These are phyloP conservation scores for Circaetus cinerascens DNA, from an alignment of 2,113 vertebrate genomes.

Conservation along the genomic window DNA sequence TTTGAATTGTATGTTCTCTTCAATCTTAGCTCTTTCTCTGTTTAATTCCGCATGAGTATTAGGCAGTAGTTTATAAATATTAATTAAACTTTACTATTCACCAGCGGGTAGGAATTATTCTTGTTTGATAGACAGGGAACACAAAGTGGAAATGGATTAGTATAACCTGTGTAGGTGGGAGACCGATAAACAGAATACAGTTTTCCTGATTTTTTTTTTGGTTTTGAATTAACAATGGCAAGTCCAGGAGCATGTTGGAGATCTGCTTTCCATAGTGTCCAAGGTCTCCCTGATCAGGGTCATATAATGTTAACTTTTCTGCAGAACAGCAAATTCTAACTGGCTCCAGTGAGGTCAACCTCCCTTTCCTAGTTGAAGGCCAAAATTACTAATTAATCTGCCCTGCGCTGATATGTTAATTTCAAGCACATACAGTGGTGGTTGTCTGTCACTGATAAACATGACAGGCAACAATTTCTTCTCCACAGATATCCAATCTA, in stretches of 20 bases:
- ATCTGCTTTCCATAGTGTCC: not conserved
- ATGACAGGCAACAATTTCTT: not conserved
- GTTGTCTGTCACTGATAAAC: not conserved
- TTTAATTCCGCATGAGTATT: not conserved
- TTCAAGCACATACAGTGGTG: not conserved
- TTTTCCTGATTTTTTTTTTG: not conserved
- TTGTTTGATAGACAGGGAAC: not conserved
- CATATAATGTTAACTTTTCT: rapidly evolving
- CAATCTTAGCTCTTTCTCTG: not conserved
- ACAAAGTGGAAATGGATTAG: not conserved
- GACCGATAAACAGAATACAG: not conserved
- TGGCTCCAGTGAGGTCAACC: not conserved
- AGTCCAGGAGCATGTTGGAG: not conserved
- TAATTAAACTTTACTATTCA: not conserved
- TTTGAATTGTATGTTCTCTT: not conserved
- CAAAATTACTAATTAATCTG: not conserved
- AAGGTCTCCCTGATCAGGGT: no score
- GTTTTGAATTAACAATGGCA: not conserved
- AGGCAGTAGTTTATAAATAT: not conserved
- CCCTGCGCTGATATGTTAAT: not conserved
- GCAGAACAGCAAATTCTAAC: not conserved
- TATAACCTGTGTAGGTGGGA: not conserved
- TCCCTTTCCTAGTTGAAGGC: not conserved
- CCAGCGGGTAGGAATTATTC: not conserved
- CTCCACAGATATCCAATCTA: not conserved